Base-by-base conservation (phyloP, 2,113 vertebrate genomes). In the Amphiprion percula region DNA sequence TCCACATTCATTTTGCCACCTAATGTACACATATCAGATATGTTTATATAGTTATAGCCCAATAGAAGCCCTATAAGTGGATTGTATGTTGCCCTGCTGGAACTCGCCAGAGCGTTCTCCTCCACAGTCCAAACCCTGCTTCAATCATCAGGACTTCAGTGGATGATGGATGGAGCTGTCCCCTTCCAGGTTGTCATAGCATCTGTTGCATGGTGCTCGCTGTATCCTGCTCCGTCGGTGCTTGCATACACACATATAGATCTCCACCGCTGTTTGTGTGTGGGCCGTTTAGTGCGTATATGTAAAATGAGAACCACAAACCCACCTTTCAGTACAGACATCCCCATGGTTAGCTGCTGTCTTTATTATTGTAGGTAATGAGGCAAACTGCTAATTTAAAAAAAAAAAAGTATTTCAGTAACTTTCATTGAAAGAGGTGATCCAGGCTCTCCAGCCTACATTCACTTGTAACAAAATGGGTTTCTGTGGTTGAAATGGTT, bases 121-220 rank as follows among this genome's bases (percentile, higher is more conserved):
- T 82, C 83, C 49, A 28, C 54, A 37, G 80, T 85, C 80, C 87
- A 80, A 91, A 81, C 89, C 68, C 73, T 86, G 85, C 84, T 87
- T 91, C 72, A 47, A 89, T 90, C 92, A 86, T 88, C 88, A 79
- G 84, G 88, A 86, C 88, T 82, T 90, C 87, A 68, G 70, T 23
- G 14, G 83, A 87, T 92, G 91, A 93, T 90, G 90, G 90, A 93
- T 93, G 91, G 87, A 86, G 85, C 87, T 86, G 92, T 93, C 90
- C 79, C 37, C 69, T 71, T 77, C 86, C 86, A 90, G 86, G 91
- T 88, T 92, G 82, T 86, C 78, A 82, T 82, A 81, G 84, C 90
- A 91, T 92, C 92, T 93, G 87, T 91, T 87, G 90, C 88, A 37
- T 39, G 49, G 84, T 44, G 72, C 82, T 79, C 83, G 68, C 88